A percentile compares a stretch with the other conserved stretches of the same genome.
phyloP scores from a whole-genome alignment of 2,797 vertebrate species.

The Pogoniulus pusillus region DNA sequence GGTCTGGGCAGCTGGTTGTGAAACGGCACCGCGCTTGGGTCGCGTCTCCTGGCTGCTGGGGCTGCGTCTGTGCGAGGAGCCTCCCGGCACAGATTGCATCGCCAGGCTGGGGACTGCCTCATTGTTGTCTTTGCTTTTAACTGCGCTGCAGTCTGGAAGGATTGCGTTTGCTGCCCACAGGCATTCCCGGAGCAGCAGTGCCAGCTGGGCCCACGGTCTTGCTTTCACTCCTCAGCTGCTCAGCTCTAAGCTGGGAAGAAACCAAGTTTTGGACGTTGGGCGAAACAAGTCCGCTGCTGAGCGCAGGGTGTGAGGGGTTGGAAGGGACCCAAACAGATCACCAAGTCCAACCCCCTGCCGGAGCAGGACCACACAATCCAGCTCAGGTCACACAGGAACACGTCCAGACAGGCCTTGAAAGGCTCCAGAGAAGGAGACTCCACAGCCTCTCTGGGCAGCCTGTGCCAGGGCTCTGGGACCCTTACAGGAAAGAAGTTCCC shows the following conservation, averaged over 20 bases:
- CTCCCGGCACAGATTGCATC: neutral
- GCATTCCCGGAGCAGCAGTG: neutral
- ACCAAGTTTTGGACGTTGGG: neutral
- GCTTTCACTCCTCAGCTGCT: neutral
- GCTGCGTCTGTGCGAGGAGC: neutral
- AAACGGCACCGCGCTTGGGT: neutral
- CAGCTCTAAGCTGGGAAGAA: neutral
- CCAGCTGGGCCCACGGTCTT: accelerated
- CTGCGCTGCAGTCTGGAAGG: neutral
- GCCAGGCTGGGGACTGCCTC: neutral
- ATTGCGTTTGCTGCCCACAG: neutral
- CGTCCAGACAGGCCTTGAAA: too few species aligned
- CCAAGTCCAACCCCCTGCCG: too few species aligned
- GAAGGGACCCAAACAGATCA: too few species aligned
- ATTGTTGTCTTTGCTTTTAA: neutral
- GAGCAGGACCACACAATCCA: too few species aligned
- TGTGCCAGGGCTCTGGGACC: too few species aligned
- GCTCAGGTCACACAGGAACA: too few species aligned
- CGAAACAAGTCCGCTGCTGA: neutral
- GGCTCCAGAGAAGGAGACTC: too few species aligned
- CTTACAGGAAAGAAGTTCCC: too few species aligned
- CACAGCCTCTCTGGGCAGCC: too few species aligned
- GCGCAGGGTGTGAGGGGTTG: too few species aligned
- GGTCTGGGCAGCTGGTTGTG: accelerated
- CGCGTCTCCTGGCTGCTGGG: accelerated